Percentiles rank a stretch among this genome's conserved stretches.
phyloP scores from a whole-genome alignment of 1,140 invertebrate species.

The Drosophila bocki region DNA sequence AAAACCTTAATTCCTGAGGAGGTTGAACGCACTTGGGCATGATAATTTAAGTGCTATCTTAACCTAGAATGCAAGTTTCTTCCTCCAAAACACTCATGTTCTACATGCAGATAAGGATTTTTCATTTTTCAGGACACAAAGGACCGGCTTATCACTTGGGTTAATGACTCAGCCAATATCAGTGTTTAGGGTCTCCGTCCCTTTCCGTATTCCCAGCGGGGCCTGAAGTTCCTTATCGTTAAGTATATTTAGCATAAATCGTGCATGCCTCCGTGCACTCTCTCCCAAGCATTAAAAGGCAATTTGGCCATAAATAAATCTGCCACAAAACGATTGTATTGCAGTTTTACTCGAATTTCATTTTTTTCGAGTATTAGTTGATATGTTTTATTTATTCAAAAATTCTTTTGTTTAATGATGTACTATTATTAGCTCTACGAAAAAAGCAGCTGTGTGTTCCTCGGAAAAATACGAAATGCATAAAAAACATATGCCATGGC shows the following conservation, averaged over 20 bases:
- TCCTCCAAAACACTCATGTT: neutral
- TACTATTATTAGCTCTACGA: conserved; percentile 62
- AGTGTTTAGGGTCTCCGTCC: conserved; percentile 24
- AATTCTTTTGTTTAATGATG: conserved; percentile 45
- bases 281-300: conserved; percentile 11
- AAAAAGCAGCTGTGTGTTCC: conserved; percentile 66
- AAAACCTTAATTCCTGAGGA: neutral
- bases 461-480: conserved; percentile 46
- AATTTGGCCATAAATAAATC: conserved; percentile 16
- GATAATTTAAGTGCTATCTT: conserved; percentile 15
- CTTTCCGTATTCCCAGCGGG: conserved; percentile 22
- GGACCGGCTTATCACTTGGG: conserved; percentile 35
- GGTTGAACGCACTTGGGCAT: conserved; percentile 4
- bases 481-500: conserved; percentile 55
- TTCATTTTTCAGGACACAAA: conserved; percentile 26
- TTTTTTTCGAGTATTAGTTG: conserved; percentile 13
- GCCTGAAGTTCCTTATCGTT: conserved; percentile 43
- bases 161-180: conserved; percentile 27
- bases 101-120: conserved; percentile 22
- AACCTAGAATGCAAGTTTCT: neutral
- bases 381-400: conserved; percentile 43
- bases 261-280: neutral
- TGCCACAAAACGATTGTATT: neutral
- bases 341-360: neutral
- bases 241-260: conserved; percentile 54